phyloP scores from a whole-genome alignment of 2,888 invertebrate species.

The Megamerina dolium region DNA sequence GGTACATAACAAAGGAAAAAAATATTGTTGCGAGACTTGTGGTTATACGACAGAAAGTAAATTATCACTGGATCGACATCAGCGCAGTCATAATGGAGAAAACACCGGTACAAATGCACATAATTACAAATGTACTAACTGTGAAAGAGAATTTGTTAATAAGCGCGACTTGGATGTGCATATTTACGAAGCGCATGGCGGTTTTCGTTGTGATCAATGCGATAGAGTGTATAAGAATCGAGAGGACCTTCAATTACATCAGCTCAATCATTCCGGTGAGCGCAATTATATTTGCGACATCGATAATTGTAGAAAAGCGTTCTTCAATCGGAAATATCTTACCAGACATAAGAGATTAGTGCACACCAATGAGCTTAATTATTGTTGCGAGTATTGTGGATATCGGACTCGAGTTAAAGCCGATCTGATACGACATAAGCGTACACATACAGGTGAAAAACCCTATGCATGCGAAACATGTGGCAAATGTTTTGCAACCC shows the following conservation, averaged over 20 bases:
- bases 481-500: constrained; percentile 29
- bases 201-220: no score
- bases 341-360: background rate
- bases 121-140: background rate
- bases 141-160: background rate
- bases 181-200: no score
- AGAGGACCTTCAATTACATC: no score
- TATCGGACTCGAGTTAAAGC: no score
- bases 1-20: no score
- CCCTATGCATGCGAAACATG: constrained; percentile 26
- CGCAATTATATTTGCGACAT: background rate
- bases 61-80: background rate
- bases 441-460: constrained; percentile 39
- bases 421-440: no score
- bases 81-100: no score
- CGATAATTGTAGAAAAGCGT: background rate
- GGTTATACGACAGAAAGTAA: background rate
- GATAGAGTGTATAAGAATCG: no score
- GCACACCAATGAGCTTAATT: no score
- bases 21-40: background rate
- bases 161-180: no score
- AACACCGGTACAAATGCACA: background rate
- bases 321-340: background rate
- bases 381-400: background rate
- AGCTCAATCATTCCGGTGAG: background rate